Conservation (phyloP, 2,888 invertebrate species). For the Pheosia tremula region DNA sequence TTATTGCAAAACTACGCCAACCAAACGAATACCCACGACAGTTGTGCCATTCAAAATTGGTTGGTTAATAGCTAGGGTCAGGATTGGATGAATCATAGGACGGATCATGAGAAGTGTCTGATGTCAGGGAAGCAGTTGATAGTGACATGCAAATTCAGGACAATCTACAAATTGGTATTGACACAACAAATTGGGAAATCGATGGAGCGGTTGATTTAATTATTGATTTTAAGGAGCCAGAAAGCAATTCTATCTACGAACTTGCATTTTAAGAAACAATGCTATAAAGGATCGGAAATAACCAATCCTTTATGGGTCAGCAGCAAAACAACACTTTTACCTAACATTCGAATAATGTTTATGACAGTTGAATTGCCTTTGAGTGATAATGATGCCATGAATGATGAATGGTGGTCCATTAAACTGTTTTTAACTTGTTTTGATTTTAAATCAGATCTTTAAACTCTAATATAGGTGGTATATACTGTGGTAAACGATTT, state of each 20-base stretch:
- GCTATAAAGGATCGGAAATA: too few relatives aligned
- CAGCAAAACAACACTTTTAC: background rate
- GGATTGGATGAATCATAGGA: constrained; percentile 50
- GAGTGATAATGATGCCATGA: background rate
- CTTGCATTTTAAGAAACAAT: too few relatives aligned
- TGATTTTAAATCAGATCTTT: constrained; percentile 3
- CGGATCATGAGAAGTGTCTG: constrained; percentile 36
- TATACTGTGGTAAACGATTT: background rate
- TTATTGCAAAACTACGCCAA: constrained; percentile 29
- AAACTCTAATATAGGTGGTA: background rate
- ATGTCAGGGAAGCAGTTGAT: constrained; percentile 36
- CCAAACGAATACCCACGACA: constrained; percentile 28
- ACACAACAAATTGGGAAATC: constrained; percentile 8
- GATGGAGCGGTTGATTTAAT: background rate
- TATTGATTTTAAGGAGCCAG: too few relatives aligned
- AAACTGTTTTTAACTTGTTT: background rate
- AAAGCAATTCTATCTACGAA: too few relatives aligned
- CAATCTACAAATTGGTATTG: constrained; percentile 28
- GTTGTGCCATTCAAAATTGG: constrained; percentile 36
- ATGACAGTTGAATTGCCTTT: background rate
- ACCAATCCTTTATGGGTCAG: too few relatives aligned
- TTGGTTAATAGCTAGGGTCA: constrained; percentile 46
- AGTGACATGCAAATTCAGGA: constrained; percentile 5
- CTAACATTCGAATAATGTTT: constrained; percentile 22
- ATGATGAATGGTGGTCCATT: background rate